Evolutionary conservation across 1,140 invertebrate species (phyloP), one percentile per base, ranked within the genome.

Genomic region (Drepana arcuata): DNA sequence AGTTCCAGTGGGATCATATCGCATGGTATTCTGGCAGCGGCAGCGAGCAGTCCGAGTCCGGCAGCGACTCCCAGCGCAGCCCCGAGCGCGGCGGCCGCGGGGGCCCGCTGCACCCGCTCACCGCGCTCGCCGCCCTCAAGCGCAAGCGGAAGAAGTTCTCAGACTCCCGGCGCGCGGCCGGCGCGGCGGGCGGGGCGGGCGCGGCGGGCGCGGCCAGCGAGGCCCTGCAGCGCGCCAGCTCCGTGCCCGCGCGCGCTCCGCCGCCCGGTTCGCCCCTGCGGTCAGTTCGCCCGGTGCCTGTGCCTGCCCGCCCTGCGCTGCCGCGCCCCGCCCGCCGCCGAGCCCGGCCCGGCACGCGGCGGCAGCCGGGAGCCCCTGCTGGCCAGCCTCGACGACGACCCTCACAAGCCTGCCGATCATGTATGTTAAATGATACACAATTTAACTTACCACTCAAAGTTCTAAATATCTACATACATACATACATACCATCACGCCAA

Each of bases 111-210:
- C 65, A 68, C 39, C 63, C 70, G 47, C 73, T 87, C 14, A 74
- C 85, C 30, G 91, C 90, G 9, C 67, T 93, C 32, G 90, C 90
- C 0, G 87, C 91, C 1, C 79, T 93, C 10, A 90, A 89, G 49
- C 88, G 88, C 48, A 93, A 93, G 71, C 86, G 91, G 24, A 92
- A 92, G 70, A 92, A 92, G 56, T 93, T 93, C 69, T 92, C 90
- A 0, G 87, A 90, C 16, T 92, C 91, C 12, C 85, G 92, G 38
- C 88, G 90, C 34, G 87, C 88, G 16, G 88, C 86, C 13, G 56
- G 43, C 25, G 48, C 36, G 16, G 41, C 30, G 28, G 47, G 54
- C 27, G 35, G 28, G 6, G 67, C 69, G 37, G 64, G 60, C 31
- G 46, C 71, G 41, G 64, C 68, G 58, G 68, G 71, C 26, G 71